Evolutionary conservation across 2,888 invertebrate genomes (phyloP), one percentile per base, ranked within the genome.

Genomic region (Rhingia campestris): DNA sequence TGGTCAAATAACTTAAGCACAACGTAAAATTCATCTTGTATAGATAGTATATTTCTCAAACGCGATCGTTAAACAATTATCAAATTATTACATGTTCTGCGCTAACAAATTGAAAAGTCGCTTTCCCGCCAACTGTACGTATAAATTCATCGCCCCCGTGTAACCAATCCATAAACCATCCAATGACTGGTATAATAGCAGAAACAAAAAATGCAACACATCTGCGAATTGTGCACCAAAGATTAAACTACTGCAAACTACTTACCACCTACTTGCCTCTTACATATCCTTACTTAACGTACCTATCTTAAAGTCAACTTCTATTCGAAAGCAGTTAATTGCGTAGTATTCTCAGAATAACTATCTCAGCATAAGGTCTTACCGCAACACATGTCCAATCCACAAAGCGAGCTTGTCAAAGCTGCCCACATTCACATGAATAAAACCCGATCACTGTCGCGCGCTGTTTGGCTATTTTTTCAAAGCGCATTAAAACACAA

Each of bases 361-460:
- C 14, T 47, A 32, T 32, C 35, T 53, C 10, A 32, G 12, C 30
- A 12, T 51, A 30, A 64, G 41, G 12, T 51, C 32, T 41, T 39
- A 9, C 22, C 6, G 47, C 37, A 37, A 1, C 47, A 37, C 37
- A 56, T 56, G 14, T 35, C 14, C 41, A 67, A 49, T n/a, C 10
- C 12, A 66, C 1, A 30, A 39, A 35, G 9, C 3, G 32, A 59
- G 7, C 51, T 45, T 54, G 43, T 67, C 45, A n/a, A n/a, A 61
- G 43, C n/a, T 37, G 22, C 51, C 51, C 72, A 72, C 61, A 61
- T 61, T 49, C 6, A 51, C 10, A 43, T 4, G 12, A 59, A 49
- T 14, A 59, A 61, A 72, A 72, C 72, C 43, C 43, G 72, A 59
- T 61, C n/a, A 22, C 22, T 53, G 53, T 33, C 43, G n/a, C 22